phyloP scores from a whole-genome alignment of 2,797 vertebrate genomes.

The Arctocebus calabarensis region DNA sequence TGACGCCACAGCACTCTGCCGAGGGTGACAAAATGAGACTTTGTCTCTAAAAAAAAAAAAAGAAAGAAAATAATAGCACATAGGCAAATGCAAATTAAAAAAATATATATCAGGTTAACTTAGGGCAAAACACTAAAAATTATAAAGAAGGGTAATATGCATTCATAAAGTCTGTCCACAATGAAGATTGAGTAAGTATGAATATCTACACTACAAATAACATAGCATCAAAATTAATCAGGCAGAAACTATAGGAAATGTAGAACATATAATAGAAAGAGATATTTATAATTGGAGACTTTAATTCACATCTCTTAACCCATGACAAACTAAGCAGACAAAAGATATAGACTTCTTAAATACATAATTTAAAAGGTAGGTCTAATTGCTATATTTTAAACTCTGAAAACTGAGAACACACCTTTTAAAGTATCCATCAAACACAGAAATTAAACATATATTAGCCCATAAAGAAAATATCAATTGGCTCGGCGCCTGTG shows the following conservation, averaged over 20 bases:
- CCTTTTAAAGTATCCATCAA: not conserved
- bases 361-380: not conserved
- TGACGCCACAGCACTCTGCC: too few relatives aligned
- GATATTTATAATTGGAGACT: not conserved
- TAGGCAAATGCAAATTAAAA: not conserved
- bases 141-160: not conserved
- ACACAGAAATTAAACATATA: conserved; percentile 42
- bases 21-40: too few relatives aligned
- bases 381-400: conserved; percentile 9
- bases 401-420: not conserved
- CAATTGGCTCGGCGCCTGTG: not conserved
- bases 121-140: not conserved
- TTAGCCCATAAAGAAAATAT: not conserved
- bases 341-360: conserved; percentile 23
- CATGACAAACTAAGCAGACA: not conserved
- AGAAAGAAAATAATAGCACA: conserved; percentile 6
- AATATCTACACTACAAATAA: conserved; percentile 31
- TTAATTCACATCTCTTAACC: conserved; percentile 36
- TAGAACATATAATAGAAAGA: not conserved
- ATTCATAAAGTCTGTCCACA: conserved; percentile 38
- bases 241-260: conserved; percentile 15
- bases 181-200: not conserved
- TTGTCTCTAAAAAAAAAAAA: too few relatives aligned
- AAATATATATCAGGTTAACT: not conserved
- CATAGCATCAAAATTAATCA: not conserved